Conservation (phyloP, 2,888 invertebrate species). For the Platerodrilus igneus region DNA sequence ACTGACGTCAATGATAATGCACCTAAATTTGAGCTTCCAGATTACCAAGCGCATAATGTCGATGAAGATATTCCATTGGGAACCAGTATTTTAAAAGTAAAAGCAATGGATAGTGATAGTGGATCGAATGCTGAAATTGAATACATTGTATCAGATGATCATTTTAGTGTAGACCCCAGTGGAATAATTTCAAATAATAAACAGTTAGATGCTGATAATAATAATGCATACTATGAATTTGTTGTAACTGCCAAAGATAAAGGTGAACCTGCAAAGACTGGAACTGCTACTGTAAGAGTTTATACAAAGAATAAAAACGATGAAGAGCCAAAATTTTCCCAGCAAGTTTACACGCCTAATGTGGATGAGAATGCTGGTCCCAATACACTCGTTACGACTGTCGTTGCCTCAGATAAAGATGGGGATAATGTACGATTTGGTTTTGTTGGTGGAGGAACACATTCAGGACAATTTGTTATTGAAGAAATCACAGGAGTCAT, state of each 20-base stretch:
- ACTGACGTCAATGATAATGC: constrained; percentile 97
- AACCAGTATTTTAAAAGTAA: constrained; percentile 88
- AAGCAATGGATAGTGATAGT: constrained; percentile 92
- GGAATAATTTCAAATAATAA: constrained; percentile 91
- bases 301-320: constrained; percentile 99
- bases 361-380: constrained; percentile 95
- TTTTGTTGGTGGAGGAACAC: constrained; percentile 84
- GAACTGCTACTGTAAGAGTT: constrained; percentile 88
- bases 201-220: constrained; percentile 92
- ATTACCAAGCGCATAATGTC: constrained; percentile 94
- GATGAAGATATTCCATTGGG: constrained; percentile 92
- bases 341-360: constrained; percentile 94
- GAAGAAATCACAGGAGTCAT: constrained; percentile 95
- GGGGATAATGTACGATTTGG: constrained; percentile 93
- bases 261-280: constrained; percentile 88
- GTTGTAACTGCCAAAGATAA: constrained; percentile 91
- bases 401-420: constrained; percentile 95
- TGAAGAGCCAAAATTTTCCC: constrained; percentile 94
- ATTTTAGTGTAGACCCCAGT: constrained; percentile 89
- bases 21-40: constrained; percentile 92
- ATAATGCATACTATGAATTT: constrained; percentile 94
- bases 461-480: constrained; percentile 89
- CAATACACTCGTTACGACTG: constrained; percentile 91
- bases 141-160: constrained; percentile 86
- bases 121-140: constrained; percentile 93